A percentile compares a stretch with the other conserved stretches of the same genome.
These are phyloP conservation scores for Dromius quadrimaculatus DNA, from an alignment of 2,888 invertebrate species.

Conservation along the genomic window DNA sequence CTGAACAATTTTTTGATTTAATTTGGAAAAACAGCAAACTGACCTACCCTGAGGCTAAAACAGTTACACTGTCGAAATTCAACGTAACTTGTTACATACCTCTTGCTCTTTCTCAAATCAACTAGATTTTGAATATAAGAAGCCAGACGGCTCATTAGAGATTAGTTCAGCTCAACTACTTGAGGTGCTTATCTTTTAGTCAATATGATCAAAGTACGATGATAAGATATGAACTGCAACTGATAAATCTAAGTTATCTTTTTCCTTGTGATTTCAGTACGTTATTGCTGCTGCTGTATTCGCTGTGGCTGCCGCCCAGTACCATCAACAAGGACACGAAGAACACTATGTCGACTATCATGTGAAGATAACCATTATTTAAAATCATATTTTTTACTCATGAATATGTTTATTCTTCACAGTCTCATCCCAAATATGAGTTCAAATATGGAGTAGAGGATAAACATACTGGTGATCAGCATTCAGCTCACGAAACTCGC, in stretches of 20 bases:
- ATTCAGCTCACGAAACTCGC: neutral
- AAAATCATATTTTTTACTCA: too few species aligned
- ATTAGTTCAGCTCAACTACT: constrained; percentile 12
- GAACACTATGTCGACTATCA: constrained; percentile 8
- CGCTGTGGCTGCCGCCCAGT: constrained; percentile 1
- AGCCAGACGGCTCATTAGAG: constrained; percentile 1
- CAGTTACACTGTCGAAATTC: constrained; percentile 11
- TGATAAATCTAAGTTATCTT: too few species aligned
- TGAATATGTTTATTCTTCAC: too few species aligned
- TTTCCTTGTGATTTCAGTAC: neutral
- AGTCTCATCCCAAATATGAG: constrained; percentile 21
- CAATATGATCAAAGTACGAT: constrained; percentile 27
- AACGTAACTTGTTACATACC: constrained; percentile 14
- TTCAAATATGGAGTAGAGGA: constrained; percentile 33
- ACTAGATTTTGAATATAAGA: neutral
- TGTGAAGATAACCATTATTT: too few species aligned
- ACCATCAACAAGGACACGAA: constrained; percentile 1
- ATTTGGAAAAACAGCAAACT: constrained; percentile 17
- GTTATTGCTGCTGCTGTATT: neutral
- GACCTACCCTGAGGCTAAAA: neutral
- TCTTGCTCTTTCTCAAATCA: neutral
- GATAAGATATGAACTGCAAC: too few species aligned
- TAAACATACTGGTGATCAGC: constrained; percentile 11
- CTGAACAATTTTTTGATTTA: constrained; percentile 21
- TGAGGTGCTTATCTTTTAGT: constrained; percentile 1